These are phyloP conservation scores for Drosophila percnosoma DNA, from an alignment of 2,888 invertebrate genomes.

Conservation along the genomic window DNA sequence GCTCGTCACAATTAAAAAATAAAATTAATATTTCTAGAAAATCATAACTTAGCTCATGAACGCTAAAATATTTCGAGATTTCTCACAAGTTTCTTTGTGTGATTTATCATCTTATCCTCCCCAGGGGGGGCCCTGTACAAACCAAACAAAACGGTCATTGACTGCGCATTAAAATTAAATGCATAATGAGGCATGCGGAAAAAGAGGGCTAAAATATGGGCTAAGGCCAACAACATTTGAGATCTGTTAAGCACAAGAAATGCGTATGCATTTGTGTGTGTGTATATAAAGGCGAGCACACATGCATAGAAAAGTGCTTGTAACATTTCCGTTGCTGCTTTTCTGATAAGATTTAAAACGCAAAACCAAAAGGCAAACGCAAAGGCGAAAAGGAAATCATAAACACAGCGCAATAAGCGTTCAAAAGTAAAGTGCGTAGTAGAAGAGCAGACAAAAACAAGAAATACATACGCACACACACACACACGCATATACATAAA, in stretches of 20 bases:
- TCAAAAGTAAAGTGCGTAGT: conserved; percentile 74
- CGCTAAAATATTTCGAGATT: conserved; percentile 17
- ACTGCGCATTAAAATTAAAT: conserved; percentile 62
- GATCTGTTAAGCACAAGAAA: conserved; percentile 21
- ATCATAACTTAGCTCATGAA: conserved; percentile 22
- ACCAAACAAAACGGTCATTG: conserved; percentile 50
- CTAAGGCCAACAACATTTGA: conserved; percentile 51
- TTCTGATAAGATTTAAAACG: conserved; percentile 78
- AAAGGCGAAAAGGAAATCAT: conserved; percentile 57
- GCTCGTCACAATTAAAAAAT: not conserved
- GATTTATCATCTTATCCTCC: conserved; percentile 2
- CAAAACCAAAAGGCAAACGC: conserved; percentile 76
- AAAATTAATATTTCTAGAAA: not conserved
- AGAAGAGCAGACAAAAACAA: conserved; percentile 38
- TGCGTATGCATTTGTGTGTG: conserved; percentile 5
- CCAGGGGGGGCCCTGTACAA: not conserved
- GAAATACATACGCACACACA: conserved; percentile 3
- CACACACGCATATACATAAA: not conserved
- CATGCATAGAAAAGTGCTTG: conserved; percentile 20
- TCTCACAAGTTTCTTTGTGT: conserved; percentile 20
- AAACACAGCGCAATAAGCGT: conserved; percentile 71
- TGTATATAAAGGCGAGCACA: conserved; percentile 11
- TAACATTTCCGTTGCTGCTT: conserved; percentile 50
- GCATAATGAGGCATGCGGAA: conserved; percentile 43
- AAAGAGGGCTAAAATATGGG: conserved; percentile 32